phyloP scores from a whole-genome alignment of 2,888 invertebrate genomes.

The Nemotelus nigrinus region DNA sequence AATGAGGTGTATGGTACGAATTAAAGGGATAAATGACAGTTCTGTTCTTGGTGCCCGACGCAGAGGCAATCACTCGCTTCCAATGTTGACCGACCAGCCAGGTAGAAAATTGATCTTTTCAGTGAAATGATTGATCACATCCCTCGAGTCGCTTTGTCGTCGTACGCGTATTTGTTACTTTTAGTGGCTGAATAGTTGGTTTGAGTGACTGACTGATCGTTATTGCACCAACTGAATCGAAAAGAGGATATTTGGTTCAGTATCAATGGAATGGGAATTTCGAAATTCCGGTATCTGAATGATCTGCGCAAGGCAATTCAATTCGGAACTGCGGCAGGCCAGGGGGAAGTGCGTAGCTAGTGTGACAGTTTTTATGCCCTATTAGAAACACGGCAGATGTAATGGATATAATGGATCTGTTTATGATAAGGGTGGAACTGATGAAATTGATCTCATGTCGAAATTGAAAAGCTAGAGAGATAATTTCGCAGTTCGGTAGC shows the following conservation, averaged over 20 bases:
- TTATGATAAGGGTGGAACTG: constrained; percentile 20
- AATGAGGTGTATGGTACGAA: constrained; percentile 22
- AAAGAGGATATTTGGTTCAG: constrained; percentile 22
- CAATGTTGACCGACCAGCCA: not conserved
- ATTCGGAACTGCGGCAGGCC: not conserved
- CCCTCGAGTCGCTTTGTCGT: not conserved
- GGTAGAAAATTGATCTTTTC: constrained; percentile 39
- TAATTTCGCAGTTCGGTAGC: constrained; percentile 7
- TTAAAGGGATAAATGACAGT: constrained; percentile 33
- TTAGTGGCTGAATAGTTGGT: not conserved
- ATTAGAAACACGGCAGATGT: constrained; percentile 23
- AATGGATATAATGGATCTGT: constrained; percentile 19
- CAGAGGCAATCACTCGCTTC: not conserved
- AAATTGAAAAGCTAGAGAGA: not conserved
- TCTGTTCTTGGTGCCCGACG: not conserved
- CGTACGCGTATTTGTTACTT: not conserved
- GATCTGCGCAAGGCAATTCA: not conserved
- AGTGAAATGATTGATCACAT: constrained; percentile 33
- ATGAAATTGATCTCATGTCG: constrained; percentile 12
- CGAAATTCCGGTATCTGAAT: constrained; percentile 16
- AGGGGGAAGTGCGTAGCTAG: not conserved
- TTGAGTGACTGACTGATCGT: not conserved
- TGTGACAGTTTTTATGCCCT: not conserved
- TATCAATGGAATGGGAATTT: not conserved
- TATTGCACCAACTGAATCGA: not conserved